Evolutionary conservation across 2,888 invertebrate genomes (phyloP).

Genomic region (Crematogaster levior): DNA sequence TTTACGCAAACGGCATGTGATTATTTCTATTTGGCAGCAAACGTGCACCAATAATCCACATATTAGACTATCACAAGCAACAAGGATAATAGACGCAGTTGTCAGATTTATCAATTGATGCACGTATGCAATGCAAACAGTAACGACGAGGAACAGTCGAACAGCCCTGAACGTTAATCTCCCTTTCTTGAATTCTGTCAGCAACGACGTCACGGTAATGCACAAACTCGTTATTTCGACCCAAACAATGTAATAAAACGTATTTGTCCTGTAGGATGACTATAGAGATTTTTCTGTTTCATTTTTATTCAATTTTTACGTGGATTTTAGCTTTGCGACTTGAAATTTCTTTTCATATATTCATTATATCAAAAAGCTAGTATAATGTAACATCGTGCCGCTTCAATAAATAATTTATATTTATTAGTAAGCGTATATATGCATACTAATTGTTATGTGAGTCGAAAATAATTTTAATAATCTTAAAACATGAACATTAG

Average conservation of each 20-base stretch:
- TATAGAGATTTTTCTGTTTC: constrained; percentile 4
- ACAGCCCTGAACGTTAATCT: constrained; percentile 38
- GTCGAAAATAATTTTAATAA: too few relatives aligned
- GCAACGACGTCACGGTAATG: constrained; percentile 24
- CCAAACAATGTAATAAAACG: constrained; percentile 30
- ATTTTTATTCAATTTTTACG: background rate
- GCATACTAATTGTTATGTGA: too few relatives aligned
- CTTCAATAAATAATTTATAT: constrained; percentile 1
- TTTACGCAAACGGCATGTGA: constrained; percentile 41
- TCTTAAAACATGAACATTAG: background rate
- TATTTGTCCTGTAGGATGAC: constrained; percentile 31
- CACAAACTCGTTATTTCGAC: constrained; percentile 42
- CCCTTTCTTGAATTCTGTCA: constrained; percentile 21
- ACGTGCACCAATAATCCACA: constrained; percentile 40
- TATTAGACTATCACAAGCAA: constrained; percentile 49
- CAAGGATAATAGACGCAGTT: constrained; percentile 26
- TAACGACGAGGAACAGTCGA: constrained; percentile 7
- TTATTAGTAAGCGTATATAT: background rate
- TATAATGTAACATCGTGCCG: background rate
- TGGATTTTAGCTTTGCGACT: background rate
- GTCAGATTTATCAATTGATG: constrained; percentile 39
- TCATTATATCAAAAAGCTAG: background rate
- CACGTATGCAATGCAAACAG: constrained; percentile 41
- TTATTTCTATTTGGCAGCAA: constrained; percentile 41
- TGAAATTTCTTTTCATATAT: background rate